Conservation (phyloP, 2,113 vertebrate species). For the Eidolon helvum region DNA sequence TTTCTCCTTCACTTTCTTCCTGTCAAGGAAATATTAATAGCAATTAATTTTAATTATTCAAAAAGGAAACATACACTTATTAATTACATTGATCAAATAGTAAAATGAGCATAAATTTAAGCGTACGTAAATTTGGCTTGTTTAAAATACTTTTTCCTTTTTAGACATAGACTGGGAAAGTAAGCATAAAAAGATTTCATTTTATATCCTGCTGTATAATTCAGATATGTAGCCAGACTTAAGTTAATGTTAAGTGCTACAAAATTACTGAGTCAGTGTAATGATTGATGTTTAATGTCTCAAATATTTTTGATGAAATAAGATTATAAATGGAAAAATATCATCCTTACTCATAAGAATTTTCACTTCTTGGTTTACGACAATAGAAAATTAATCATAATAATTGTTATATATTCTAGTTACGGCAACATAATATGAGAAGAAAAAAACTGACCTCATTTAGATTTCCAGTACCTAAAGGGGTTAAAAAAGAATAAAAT, state of each 20-base stretch:
- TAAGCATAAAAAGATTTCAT: neutral
- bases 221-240: neutral
- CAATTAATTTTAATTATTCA: constrained; percentile 23
- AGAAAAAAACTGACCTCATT: constrained; percentile 72
- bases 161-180: neutral
- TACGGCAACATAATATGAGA: neutral
- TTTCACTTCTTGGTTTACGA: constrained; percentile 38
- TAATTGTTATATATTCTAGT: constrained; percentile 24
- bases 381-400: neutral
- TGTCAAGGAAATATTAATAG: constrained; percentile 68
- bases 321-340: constrained; percentile 19
- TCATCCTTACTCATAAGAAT: neutral
- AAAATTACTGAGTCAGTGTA: neutral
- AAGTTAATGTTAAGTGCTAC: neutral
- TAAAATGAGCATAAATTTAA: neutral
- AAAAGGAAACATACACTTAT: neutral
- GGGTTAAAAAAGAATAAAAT: constrained; percentile 52
- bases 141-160: neutral
- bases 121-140: neutral
- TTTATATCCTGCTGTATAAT: neutral
- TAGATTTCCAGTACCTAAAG: constrained; percentile 75
- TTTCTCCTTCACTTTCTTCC: constrained; percentile 88
- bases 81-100: neutral
- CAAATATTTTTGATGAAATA: constrained; percentile 40
- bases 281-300: neutral